phyloP scores from a whole-genome alignment of 1,140 invertebrate genomes.

The roundworm (Caenorhabditis elegans) region DNA sequence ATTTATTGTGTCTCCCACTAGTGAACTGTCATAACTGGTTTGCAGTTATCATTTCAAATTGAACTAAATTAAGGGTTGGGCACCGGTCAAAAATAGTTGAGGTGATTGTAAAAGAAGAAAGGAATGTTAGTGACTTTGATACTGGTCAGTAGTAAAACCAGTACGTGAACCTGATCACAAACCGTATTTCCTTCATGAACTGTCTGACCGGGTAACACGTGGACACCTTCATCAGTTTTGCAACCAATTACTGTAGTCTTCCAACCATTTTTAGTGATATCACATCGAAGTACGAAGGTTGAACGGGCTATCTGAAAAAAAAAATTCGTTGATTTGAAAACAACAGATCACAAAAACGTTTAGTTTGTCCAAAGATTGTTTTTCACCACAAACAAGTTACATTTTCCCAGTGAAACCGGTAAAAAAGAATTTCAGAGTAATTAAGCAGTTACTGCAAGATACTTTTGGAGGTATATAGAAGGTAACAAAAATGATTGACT shows the following conservation, averaged over 20 bases:
- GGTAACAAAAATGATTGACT: too few species aligned
- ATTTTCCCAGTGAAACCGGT: background rate
- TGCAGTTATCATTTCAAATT: background rate
- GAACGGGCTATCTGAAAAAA: slow-evolving; percentile 44
- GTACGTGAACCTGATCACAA: slow-evolving; percentile 9
- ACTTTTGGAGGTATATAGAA: background rate
- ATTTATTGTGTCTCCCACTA: background rate
- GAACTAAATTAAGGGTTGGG: background rate
- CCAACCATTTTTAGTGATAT: slow-evolving; percentile 43
- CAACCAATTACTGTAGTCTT: slow-evolving; percentile 41
- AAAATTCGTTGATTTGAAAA: background rate
- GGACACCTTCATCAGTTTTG: slow-evolving; percentile 26
- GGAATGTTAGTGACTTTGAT: background rate
- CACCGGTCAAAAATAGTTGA: background rate
- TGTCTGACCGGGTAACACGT: slow-evolving; percentile 42
- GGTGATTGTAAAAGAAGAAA: background rate
- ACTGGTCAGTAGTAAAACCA: background rate
- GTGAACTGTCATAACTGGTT: background rate
- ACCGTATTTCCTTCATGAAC: slow-evolving; percentile 46
- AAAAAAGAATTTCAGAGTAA: background rate
- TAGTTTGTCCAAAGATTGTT: background rate
- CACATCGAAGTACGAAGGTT: slow-evolving; percentile 47
- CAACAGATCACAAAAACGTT: too few species aligned
- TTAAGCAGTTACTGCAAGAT: background rate
- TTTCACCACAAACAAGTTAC: background rate